Evolutionary conservation across 2,888 invertebrate species (phyloP).

Genomic region (Drosophila paramelanica): DNA sequence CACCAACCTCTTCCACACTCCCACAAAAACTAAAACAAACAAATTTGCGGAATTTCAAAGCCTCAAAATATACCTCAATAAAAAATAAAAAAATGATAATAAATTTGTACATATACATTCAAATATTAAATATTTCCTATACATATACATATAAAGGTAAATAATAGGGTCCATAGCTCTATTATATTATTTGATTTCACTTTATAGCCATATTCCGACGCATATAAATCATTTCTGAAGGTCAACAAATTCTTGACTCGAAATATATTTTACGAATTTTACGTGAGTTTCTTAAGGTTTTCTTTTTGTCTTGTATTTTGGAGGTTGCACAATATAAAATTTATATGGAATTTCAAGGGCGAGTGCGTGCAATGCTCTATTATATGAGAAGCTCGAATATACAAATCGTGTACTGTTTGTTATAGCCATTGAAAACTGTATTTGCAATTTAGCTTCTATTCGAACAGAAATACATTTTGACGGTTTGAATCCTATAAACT

Average conservation of each 20-base stretch:
- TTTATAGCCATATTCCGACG: neutral
- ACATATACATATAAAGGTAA: neutral
- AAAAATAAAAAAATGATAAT: neutral
- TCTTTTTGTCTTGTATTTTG: slow-evolving; percentile 8
- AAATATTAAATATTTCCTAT: no score
- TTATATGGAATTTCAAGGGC: slow-evolving; percentile 15
- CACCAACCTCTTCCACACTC: neutral
- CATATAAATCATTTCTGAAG: slow-evolving; percentile 25
- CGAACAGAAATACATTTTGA: no score
- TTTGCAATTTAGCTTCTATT: neutral
- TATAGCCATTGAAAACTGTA: neutral
- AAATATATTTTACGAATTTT: slow-evolving; percentile 27
- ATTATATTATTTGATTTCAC: slow-evolving; percentile 2
- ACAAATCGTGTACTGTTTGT: neutral
- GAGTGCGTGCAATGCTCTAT: slow-evolving; percentile 13
- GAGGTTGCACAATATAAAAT: slow-evolving; percentile 9
- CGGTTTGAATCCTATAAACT: no score
- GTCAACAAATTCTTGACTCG: slow-evolving; percentile 27
- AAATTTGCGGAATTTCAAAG: neutral
- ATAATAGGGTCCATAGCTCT: neutral
- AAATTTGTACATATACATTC: neutral
- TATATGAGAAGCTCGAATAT: neutral
- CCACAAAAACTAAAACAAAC: neutral
- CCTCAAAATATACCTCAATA: neutral
- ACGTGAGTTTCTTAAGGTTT: slow-evolving; percentile 26